Conservation (phyloP, 1,140 invertebrate genomes). For the Lordiphosa collinella region DNA sequence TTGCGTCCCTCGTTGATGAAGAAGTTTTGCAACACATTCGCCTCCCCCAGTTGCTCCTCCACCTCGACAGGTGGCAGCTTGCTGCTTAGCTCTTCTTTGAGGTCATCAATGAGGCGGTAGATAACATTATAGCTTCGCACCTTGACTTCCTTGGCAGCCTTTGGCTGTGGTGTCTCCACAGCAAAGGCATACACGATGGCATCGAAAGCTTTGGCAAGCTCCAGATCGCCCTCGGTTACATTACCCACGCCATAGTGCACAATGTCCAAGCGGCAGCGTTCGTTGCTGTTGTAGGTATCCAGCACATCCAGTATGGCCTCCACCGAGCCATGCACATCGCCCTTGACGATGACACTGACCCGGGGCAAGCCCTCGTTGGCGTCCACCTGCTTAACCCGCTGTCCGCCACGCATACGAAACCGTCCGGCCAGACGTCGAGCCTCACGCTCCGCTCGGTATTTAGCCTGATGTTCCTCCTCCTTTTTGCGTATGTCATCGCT, state of each 20-base stretch:
- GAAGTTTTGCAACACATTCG: slow-evolving; percentile 92
- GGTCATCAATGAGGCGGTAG: slow-evolving; percentile 93
- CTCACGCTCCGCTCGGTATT: slow-evolving; percentile 85
- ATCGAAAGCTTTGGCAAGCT: slow-evolving; percentile 91
- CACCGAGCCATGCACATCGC: slow-evolving; percentile 93
- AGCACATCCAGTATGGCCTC: slow-evolving; percentile 96
- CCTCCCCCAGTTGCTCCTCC: slow-evolving; percentile 92
- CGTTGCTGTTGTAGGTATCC: slow-evolving; percentile 90
- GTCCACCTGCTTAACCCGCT: slow-evolving; percentile 81
- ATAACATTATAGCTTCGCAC: slow-evolving; percentile 92
- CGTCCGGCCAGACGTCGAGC: slow-evolving; percentile 83
- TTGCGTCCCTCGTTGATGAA: slow-evolving; percentile 89
- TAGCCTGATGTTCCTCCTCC: slow-evolving; percentile 84
- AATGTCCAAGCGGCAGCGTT: slow-evolving; percentile 89
- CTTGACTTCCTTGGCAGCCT: slow-evolving; percentile 80
- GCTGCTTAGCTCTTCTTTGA: slow-evolving; percentile 89
- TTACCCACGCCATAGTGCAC: slow-evolving; percentile 94
- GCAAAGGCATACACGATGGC: slow-evolving; percentile 95
- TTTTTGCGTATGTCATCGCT: slow-evolving; percentile 85
- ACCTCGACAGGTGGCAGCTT: slow-evolving; percentile 85
- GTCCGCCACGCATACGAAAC: slow-evolving; percentile 80
- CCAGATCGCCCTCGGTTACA: slow-evolving; percentile 90
- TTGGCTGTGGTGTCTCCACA: slow-evolving; percentile 81
- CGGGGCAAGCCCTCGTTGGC: slow-evolving; percentile 79
- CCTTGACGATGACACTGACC: slow-evolving; percentile 84